These are phyloP conservation scores for Polypedilum pembai DNA, from an alignment of 1,140 invertebrate genomes.

Conservation along the genomic window DNA sequence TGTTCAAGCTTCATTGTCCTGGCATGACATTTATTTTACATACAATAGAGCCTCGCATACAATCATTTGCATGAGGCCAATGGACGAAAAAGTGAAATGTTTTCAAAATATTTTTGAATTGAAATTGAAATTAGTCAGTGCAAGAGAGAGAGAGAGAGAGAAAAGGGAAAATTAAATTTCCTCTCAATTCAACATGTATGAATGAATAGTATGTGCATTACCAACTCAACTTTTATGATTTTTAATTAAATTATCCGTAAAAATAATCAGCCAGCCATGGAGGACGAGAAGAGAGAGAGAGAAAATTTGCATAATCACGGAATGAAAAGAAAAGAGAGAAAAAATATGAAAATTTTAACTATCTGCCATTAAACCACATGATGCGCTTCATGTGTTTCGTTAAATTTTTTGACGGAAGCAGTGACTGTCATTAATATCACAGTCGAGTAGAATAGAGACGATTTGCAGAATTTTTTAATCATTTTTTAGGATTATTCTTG, in stretches of 20 bases:
- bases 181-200: background rate
- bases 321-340: background rate
- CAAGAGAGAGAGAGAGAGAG: background rate
- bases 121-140: background rate
- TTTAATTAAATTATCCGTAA: constrained; percentile 25
- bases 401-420: constrained; percentile 3
- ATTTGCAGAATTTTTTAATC: background rate
- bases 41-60: background rate
- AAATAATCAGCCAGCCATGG: background rate
- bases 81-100: constrained; percentile 9
- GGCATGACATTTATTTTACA: constrained; percentile 12
- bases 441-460: background rate
- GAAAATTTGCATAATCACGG: constrained; percentile 24
- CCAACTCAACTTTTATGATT: constrained; percentile 5
- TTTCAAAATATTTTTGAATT: constrained; percentile 9
- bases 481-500: background rate
- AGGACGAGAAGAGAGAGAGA: background rate
- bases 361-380: constrained; percentile 18
- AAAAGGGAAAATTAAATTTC: constrained; percentile 20
- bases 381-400: constrained; percentile 1
- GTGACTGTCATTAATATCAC: background rate
- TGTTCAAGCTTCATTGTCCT: background rate
- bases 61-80: background rate
- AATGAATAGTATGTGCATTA: background rate
- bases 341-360: constrained; percentile 16